A percentile compares a stretch with the other conserved stretches of the same genome.
phyloP scores from a whole-genome alignment of 2,797 vertebrate species.

The Rhynchotus rufescens region DNA sequence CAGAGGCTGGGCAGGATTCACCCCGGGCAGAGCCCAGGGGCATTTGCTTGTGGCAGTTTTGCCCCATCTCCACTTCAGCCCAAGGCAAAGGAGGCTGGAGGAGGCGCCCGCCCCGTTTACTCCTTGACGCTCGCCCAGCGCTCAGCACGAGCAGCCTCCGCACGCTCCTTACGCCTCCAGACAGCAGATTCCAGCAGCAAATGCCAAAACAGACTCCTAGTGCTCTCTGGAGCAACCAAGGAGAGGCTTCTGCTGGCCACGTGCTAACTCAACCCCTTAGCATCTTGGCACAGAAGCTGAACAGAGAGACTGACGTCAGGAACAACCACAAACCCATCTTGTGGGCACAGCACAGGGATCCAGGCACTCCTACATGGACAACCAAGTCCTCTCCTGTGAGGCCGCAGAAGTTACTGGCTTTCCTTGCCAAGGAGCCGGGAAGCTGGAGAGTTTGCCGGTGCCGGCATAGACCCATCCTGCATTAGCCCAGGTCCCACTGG shows the following conservation, averaged over 20 bases:
- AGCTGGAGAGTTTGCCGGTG: fast-evolving
- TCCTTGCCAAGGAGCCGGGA: background rate
- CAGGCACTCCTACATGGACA: fast-evolving
- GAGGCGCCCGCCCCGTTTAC: background rate
- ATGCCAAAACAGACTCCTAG: fast-evolving
- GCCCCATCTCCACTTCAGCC: too few relatives aligned
- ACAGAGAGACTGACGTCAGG: background rate
- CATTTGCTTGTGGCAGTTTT: background rate
- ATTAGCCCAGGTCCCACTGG: background rate
- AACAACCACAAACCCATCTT: fast-evolving
- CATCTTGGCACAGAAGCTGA: background rate
- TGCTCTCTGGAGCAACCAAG: background rate
- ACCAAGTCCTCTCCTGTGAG: too few relatives aligned
- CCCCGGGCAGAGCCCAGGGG: background rate
- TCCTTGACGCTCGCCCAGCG: background rate
- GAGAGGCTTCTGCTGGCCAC: background rate
- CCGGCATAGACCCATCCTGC: background rate
- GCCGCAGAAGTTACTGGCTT: background rate
- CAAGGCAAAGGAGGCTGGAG: background rate
- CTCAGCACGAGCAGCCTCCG: background rate
- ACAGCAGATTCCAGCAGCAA: background rate
- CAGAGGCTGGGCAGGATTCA: background rate
- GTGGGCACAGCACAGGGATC: background rate
- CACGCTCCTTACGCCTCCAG: background rate
- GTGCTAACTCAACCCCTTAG: fast-evolving